Conservation (phyloP, 2,797 vertebrate genomes). For the Pristis pectinata region DNA sequence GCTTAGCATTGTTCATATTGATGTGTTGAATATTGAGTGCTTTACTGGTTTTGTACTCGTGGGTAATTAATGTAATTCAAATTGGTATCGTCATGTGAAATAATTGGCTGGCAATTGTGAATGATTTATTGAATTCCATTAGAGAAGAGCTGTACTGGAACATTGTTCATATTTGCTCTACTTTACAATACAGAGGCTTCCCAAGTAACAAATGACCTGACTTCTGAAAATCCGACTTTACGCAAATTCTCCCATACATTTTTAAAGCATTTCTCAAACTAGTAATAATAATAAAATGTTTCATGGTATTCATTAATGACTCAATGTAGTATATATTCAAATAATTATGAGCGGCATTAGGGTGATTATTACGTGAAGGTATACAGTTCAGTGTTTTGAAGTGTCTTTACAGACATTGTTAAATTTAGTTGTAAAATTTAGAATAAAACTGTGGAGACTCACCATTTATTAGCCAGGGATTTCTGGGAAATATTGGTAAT, state of each 20-base stretch:
- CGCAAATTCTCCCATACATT: too few relatives aligned
- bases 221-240: too few relatives aligned
- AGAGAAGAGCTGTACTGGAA: background rate
- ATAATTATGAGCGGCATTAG: too few relatives aligned
- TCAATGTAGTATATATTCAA: too few relatives aligned
- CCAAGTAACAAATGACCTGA: too few relatives aligned
- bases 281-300: too few relatives aligned
- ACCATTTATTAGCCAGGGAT: too few relatives aligned
- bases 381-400: background rate
- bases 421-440: background rate
- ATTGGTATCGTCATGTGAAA: too few relatives aligned
- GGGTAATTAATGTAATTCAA: background rate
- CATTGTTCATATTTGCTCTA: background rate
- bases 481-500: too few relatives aligned
- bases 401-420: background rate
- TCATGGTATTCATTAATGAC: too few relatives aligned
- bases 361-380: too few relatives aligned
- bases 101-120: background rate
- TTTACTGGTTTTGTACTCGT: background rate
- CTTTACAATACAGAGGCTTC: background rate
- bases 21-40: background rate
- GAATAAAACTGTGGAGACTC: background rate
- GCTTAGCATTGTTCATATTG: background rate
- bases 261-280: too few relatives aligned
- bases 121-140: background rate